Conservation (phyloP, 2,888 invertebrate species). For the Stenurella melanura region DNA sequence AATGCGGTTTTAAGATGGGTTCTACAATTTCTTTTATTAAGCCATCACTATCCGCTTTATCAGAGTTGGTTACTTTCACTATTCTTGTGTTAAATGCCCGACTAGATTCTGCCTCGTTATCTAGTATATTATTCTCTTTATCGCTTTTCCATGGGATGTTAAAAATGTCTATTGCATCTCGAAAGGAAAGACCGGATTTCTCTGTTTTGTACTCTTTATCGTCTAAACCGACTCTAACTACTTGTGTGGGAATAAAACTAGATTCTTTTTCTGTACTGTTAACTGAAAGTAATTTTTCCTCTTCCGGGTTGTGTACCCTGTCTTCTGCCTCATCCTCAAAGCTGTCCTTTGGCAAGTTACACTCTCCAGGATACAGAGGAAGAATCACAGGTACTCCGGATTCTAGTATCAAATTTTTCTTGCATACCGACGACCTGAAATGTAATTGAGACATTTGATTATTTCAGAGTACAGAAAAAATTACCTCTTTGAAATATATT, state of each 20-base stretch:
- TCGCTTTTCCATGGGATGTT: slow-evolving; percentile 74
- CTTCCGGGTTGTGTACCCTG: slow-evolving; percentile 51
- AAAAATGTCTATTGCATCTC: slow-evolving; percentile 73
- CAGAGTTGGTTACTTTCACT: slow-evolving; percentile 55
- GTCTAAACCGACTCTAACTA: slow-evolving; percentile 70
- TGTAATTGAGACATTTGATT: background rate
- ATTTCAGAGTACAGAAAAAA: too few species aligned
- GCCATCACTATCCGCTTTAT: slow-evolving; percentile 52
- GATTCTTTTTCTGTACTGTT: slow-evolving; percentile 50
- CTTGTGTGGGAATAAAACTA: slow-evolving; percentile 70
- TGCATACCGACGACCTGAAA: slow-evolving; percentile 86
- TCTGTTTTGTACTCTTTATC: slow-evolving; percentile 61
- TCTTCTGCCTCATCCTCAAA: slow-evolving; percentile 54
- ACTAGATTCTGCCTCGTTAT: slow-evolving; percentile 74
- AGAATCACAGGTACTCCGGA: slow-evolving; percentile 84
- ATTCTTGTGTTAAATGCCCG: slow-evolving; percentile 76
- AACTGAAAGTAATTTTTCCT: slow-evolving; percentile 33
- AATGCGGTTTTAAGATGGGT: slow-evolving; percentile 81
- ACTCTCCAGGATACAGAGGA: slow-evolving; percentile 86
- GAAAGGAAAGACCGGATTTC: slow-evolving; percentile 56
- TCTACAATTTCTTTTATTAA: slow-evolving; percentile 80
- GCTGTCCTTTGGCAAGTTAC: slow-evolving; percentile 78
- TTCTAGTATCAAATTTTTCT: slow-evolving; percentile 82
- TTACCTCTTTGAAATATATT: too few species aligned
- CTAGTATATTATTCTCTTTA: slow-evolving; percentile 73